Base-by-base conservation (phyloP, 1,140 invertebrate genomes). In the Musca domestica region DNA sequence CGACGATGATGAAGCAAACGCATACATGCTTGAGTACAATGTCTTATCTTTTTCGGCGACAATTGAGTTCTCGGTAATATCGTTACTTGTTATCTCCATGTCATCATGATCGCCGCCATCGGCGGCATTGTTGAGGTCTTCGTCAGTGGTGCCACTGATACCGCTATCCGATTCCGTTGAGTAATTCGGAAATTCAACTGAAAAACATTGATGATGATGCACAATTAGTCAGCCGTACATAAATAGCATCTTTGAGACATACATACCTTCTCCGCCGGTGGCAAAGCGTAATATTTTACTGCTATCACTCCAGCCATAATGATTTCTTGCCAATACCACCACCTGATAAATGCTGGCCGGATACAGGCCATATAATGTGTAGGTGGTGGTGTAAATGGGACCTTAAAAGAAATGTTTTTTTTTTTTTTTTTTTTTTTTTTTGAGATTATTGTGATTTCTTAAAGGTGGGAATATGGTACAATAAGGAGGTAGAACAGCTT, bases 221-320 rank as follows among this genome's bases (percentile, higher is more conserved):
- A 14, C 22, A 12, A 20, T n/a, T 46, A 17, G 41, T 64, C 15
- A 47, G 0, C 14, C 9, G 15, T n/a, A 47, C 7, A 46, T 64
- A 15, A n/a, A 14, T 1, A 1, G 47, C 15, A 25, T 20, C 2
- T 9, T 19, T n/a, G 46, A 47, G 34, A 2, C 34, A 41, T 34
- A 25, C 78, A 77, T 82, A 90, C 88, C 83, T 73, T 84, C 83
- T 54, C 87, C 87, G n/a, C 85, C 83, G 3, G 89, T 90, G 10
- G 88, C 83, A 72, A 92, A 91, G 70, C 85, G 83, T 48, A 89
- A 83, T 25, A 88, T 84, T 17, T 86, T 84, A 9, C 88, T 90
- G 1, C 87, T 85, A 71, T 87, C 85, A 61, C 89, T 90, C 86
- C 87, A 89, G 3, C 90, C 90, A 71, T 87, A 90, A 69, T 85